Base-by-base conservation (phyloP, 2,113 vertebrate genomes). In the Megaceryle torquata region DNA sequence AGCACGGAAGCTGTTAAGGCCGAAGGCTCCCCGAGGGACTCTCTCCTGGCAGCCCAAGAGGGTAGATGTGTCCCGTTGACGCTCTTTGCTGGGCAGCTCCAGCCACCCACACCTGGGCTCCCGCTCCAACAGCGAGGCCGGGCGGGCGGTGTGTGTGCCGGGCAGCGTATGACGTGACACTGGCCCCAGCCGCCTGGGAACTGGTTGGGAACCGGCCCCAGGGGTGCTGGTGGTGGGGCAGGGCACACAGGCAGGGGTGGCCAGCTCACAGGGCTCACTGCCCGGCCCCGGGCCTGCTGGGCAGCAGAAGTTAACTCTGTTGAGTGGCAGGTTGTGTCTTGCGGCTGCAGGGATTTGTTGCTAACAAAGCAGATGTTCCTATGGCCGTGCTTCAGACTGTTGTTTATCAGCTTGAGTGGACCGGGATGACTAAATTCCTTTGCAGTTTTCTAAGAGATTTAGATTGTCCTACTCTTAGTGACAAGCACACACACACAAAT, bases 301-400 rank as follows among this genome's bases (percentile, higher is more conserved):
- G 7, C 15, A 25, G 56, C 57, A 3, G 8, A 43, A 16, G 16
- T 7, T 13, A 6, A 15, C 31, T 24, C 26, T 24, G 39, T 25
- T 3, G 70, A 9, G 2, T 1, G 15, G 61, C 82, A 46, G 82
- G 65, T n/a, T n/a, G 88, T 14, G 63, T 15, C 44, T 41, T 37
- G 50, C 16, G 22, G 43, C 43, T 39, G 35, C 19, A 2, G 29
- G 57, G 82, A 3, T 61, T 86, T 69, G 61, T 43, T 60, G 50
- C 37, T 46, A 21, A 24, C 6, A 4, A 14, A 77, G 51, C 51
- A 76, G 54, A 11, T 77, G 68, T 67, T 50, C 18, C 37, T 5
- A 1, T 10, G 41, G 71, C 68, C 0, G 0, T 0, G 2, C 13
- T 69, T 84, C 43, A 37, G 53, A 4, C 15, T 1, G 1, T 18